phyloP scores from a whole-genome alignment of 2,797 vertebrate species.

The Parotocinclus haroldoi region DNA sequence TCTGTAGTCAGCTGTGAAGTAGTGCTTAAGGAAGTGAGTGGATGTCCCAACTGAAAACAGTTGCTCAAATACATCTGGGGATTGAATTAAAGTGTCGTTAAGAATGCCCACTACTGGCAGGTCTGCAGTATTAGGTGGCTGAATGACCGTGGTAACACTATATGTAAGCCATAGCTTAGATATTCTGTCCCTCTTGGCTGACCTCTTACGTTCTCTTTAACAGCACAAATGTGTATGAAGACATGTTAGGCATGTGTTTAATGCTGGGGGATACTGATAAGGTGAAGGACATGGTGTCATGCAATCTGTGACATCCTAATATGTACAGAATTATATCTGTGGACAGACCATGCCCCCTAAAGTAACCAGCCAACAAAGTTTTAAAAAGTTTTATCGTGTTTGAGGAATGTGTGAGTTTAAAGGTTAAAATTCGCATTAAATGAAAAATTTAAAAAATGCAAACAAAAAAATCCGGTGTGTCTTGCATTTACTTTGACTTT shows the following conservation, averaged over 20 bases:
- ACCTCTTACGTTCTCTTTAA: constrained; percentile 47
- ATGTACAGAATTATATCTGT: neutral
- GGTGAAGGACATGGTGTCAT: neutral
- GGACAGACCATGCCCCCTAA: no score
- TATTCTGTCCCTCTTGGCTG: constrained; percentile 62
- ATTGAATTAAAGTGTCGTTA: constrained; percentile 43
- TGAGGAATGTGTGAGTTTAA: no score
- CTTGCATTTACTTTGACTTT: no score
- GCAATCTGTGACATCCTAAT: neutral
- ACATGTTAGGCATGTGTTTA: constrained; percentile 10
- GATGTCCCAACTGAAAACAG: constrained; percentile 46
- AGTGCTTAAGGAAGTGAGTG: constrained; percentile 21
- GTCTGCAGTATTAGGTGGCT: constrained; percentile 52
- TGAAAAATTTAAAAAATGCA: no score
- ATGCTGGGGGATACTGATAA: neutral
- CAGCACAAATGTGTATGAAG: constrained; percentile 41
- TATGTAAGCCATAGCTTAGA: constrained; percentile 50
- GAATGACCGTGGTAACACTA: constrained; percentile 55
- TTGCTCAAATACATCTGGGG: constrained; percentile 45
- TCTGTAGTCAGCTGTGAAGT: constrained; percentile 13
- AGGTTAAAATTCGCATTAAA: no score
- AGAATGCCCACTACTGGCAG: constrained; percentile 45
- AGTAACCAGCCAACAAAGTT: no score
- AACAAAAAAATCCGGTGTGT: no score
- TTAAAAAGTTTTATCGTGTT: no score